phyloP scores from a whole-genome alignment of 92 coral and sea anemone species.

The Nematostella vectensis region DNA sequence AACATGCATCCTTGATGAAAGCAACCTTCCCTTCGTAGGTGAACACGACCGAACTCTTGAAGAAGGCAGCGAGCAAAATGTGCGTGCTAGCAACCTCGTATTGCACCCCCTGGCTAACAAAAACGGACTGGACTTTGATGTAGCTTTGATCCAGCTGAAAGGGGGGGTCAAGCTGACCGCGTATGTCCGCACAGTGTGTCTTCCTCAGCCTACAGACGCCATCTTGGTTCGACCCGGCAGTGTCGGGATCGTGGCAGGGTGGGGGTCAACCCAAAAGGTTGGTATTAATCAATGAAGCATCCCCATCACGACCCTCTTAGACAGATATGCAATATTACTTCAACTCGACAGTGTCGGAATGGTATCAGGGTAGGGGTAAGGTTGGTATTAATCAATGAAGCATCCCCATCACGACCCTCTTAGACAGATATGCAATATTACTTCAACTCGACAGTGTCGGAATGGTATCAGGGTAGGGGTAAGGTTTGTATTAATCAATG shows the following conservation, averaged over 20 bases:
- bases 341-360: too few relatives aligned
- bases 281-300: too few relatives aligned
- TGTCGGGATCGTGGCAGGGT: constrained; percentile 69
- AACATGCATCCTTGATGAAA: too few relatives aligned
- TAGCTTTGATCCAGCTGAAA: constrained; percentile 58
- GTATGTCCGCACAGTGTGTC: constrained; percentile 74
- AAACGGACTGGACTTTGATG: constrained; percentile 45
- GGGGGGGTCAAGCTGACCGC: constrained; percentile 62
- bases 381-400: too few relatives aligned
- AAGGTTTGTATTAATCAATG: too few relatives aligned
- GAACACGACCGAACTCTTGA: constrained; percentile 64
- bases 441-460: too few relatives aligned
- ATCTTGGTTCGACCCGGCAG: constrained; percentile 57
- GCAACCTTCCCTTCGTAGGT: constrained; percentile 35
- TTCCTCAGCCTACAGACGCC: constrained; percentile 40
- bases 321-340: too few relatives aligned
- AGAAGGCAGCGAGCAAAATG: constrained; percentile 84
- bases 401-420: too few relatives aligned
- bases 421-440: too few relatives aligned
- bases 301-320: too few relatives aligned
- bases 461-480: too few relatives aligned
- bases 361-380: too few relatives aligned
- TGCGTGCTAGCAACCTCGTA: constrained; percentile 40
- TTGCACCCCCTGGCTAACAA: constrained; percentile 33
- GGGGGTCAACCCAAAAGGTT: constrained; percentile 81